Evolutionary conservation across 2,113 vertebrate genomes (phyloP).

Genomic region (Neotragus moschatus): DNA sequence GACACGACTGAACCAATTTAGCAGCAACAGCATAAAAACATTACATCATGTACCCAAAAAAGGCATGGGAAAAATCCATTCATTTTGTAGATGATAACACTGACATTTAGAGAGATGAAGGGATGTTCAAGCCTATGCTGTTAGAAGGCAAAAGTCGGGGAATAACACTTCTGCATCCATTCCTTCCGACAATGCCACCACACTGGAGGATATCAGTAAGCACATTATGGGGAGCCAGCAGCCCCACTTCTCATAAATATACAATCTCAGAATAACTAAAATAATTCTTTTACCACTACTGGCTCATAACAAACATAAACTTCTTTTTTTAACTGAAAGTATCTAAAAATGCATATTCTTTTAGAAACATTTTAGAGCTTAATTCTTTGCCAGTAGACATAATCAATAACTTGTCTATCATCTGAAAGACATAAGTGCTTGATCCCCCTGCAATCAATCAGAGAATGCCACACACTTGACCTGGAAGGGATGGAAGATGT

Average conservation of each 20-base stretch:
- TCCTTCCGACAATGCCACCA: neutral
- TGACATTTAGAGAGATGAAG: neutral
- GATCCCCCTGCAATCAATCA: conserved; percentile 6
- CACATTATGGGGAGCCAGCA: neutral
- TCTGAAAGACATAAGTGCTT: neutral
- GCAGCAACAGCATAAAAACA: neutral
- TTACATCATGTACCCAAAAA: neutral
- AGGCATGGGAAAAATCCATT: neutral
- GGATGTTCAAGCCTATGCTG: neutral
- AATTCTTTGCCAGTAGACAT: neutral
- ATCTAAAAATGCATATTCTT: conserved; percentile 24
- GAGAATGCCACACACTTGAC: conserved; percentile 3
- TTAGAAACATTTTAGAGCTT: conserved; percentile 32
- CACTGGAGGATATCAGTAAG: neutral
- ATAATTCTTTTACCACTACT: neutral
- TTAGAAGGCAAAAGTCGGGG: neutral
- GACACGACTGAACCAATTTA: too few species aligned
- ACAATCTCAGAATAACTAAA: neutral
- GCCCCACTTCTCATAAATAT: neutral
- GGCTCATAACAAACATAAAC: neutral
- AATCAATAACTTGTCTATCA: conserved; percentile 44
- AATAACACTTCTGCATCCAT: neutral
- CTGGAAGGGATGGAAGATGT: neutral
- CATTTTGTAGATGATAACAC: neutral
- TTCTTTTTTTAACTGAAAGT: neutral